Percentiles rank a stretch among this genome's conserved stretches.
These are phyloP conservation scores for Neosilurus mollespiculum DNA, from an alignment of 2,797 vertebrate genomes.

Conservation along the genomic window DNA sequence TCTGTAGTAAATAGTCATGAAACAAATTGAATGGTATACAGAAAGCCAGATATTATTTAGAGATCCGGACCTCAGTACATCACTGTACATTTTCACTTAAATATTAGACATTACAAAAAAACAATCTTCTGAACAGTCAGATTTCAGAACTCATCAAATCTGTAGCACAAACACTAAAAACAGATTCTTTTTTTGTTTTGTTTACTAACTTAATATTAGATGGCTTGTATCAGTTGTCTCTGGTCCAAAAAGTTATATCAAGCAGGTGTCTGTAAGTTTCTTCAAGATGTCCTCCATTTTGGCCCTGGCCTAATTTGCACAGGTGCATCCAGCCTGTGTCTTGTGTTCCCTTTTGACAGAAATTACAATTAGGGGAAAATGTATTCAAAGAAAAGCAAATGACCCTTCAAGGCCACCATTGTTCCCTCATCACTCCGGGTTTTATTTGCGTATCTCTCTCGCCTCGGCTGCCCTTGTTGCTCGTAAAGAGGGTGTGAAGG, in stretches of 20 bases:
- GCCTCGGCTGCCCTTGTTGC: slow-evolving; percentile 68
- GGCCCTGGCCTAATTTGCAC: slow-evolving; percentile 44
- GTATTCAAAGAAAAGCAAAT: slow-evolving; percentile 63
- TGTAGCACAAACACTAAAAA: not conserved
- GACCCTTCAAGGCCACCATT: slow-evolving; percentile 77
- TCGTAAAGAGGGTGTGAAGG: slow-evolving; percentile 39
- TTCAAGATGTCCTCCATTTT: slow-evolving; percentile 6
- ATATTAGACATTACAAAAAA: no score
- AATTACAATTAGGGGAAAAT: slow-evolving; percentile 55
- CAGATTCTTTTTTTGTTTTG: not conserved
- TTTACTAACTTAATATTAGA: not conserved
- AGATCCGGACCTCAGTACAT: no score
- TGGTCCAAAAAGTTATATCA: slow-evolving; percentile 8
- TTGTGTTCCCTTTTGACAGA: slow-evolving; percentile 45
- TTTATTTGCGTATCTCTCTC: slow-evolving; percentile 74
- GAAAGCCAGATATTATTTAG: no score
- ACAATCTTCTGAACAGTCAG: not conserved
- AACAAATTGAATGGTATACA: no score
- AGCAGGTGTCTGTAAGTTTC: slow-evolving; percentile 39
- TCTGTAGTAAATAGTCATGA: no score
- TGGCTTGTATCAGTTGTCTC: not conserved
- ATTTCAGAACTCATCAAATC: not conserved
- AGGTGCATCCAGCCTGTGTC: slow-evolving; percentile 39
- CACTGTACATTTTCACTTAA: no score
- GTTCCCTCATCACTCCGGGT: slow-evolving; percentile 74